phyloP scores from a whole-genome alignment of 2,797 vertebrate species.

The Syngnathus acus region DNA sequence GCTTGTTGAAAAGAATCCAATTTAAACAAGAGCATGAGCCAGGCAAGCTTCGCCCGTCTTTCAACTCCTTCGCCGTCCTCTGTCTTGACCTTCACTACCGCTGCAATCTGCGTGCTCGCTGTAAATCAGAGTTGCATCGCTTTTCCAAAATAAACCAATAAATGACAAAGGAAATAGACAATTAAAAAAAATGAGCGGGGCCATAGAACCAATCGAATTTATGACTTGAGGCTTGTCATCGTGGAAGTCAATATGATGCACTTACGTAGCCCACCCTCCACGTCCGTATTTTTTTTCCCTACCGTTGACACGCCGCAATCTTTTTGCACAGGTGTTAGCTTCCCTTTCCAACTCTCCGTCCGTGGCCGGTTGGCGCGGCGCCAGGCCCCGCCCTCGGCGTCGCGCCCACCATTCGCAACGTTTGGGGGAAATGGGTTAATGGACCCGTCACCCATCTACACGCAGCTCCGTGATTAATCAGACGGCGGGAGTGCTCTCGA shows the following conservation, averaged over 20 bases:
- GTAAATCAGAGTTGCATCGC: not conserved
- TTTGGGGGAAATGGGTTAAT: slow-evolving; percentile 56
- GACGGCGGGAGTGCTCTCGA: slow-evolving; percentile 26
- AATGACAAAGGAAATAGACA: no score
- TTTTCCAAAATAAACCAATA: no score
- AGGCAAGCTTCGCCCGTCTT: not conserved
- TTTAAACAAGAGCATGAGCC: not conserved
- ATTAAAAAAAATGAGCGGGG: not conserved
- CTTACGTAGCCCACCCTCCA: not conserved
- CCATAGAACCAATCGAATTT: no score
- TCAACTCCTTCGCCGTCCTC: not conserved
- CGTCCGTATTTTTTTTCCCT: not conserved
- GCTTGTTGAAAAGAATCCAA: not conserved
- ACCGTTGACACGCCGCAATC: slow-evolving; percentile 13
- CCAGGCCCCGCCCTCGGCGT: slow-evolving; percentile 23
- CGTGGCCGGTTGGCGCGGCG: slow-evolving; percentile 31
- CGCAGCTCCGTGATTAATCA: slow-evolving; percentile 69
- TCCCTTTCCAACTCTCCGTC: slow-evolving; percentile 21
- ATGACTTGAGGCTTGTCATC: not conserved
- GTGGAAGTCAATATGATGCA: not conserved
- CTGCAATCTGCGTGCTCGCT: not conserved
- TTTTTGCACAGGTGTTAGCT: slow-evolving; percentile 26
- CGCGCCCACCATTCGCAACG: slow-evolving; percentile 25
- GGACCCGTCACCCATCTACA: slow-evolving; percentile 62
- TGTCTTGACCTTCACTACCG: not conserved